Evolutionary conservation across 1,140 invertebrate genomes (phyloP).

Genomic region (Galleria mellonella): DNA sequence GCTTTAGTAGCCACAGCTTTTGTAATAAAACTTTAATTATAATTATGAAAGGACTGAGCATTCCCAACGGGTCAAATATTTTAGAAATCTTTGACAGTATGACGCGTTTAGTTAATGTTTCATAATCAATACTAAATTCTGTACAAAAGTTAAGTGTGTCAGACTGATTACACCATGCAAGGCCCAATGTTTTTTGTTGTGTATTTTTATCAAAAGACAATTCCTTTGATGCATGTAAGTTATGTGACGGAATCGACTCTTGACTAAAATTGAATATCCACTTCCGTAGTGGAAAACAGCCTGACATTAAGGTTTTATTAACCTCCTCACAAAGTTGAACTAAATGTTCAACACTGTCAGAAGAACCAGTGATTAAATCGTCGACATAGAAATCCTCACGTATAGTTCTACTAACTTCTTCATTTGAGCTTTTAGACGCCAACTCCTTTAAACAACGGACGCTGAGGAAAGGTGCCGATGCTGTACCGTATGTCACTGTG

Average conservation of each 20-base stretch:
- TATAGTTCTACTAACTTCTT: constrained; percentile 3
- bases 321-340: constrained; percentile 13
- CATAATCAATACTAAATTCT: too few relatives aligned
- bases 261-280: constrained; percentile 20
- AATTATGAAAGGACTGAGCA: too few relatives aligned
- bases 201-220: constrained; percentile 11
- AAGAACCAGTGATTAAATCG: constrained; percentile 16
- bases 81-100: too few relatives aligned
- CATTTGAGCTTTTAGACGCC: constrained; percentile 12
- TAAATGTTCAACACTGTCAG: constrained; percentile 9
- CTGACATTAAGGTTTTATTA: constrained; percentile 10
- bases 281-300: constrained; percentile 19
- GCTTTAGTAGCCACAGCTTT: too few relatives aligned
- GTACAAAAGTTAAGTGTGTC: too few relatives aligned
- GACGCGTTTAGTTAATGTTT: too few relatives aligned
- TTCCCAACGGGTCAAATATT: too few relatives aligned
- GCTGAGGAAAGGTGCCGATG: constrained; percentile 18
- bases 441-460: constrained; percentile 18
- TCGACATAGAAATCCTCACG: constrained; percentile 16
- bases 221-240: constrained; percentile 3
- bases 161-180: too few relatives aligned
- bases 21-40: too few relatives aligned
- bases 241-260: too few relatives aligned
- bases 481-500: too few relatives aligned
- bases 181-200: constrained; percentile 3